Evolutionary conservation across 2,113 vertebrate genomes (phyloP).

Genomic region (Odontophorus gujanensis): DNA sequence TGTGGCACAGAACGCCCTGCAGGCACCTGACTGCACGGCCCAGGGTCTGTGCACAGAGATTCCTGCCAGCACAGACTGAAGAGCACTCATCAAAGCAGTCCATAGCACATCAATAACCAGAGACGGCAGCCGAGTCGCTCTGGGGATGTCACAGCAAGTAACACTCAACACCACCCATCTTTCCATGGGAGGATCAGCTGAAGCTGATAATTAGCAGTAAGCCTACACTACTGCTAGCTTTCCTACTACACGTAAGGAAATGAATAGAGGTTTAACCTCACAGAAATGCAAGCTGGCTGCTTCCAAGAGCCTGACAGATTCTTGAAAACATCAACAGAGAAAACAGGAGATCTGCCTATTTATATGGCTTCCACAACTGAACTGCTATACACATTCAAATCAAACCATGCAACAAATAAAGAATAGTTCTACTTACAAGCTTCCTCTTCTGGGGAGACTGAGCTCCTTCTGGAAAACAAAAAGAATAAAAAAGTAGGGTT

Average conservation of each 20-base stretch:
- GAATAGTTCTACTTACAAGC: slow-evolving; percentile 89
- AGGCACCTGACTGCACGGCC: neutral
- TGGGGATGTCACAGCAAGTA: neutral
- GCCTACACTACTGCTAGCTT: slow-evolving; percentile 19
- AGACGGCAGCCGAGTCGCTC: neutral
- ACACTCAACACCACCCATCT: neutral
- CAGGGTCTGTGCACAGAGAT: neutral
- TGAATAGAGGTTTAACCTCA: neutral
- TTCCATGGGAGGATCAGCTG: neutral
- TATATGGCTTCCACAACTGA: neutral
- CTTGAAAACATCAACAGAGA: neutral
- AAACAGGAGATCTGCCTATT: slow-evolving; percentile 2
- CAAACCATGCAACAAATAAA: neutral
- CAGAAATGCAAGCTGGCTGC: neutral
- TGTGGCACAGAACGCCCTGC: neutral
- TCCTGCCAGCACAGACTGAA: slow-evolving; percentile 5
- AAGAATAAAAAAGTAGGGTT: neutral
- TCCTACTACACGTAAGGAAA: slow-evolving; percentile 6
- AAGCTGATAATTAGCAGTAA: slow-evolving; percentile 51
- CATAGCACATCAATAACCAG: slow-evolving; percentile 7
- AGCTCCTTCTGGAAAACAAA: slow-evolving; percentile 90
- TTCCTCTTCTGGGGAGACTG: slow-evolving; percentile 96
- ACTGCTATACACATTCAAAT: slow-evolving; percentile 8
- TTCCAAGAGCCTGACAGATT: neutral
- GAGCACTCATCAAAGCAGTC: slow-evolving; percentile 1